Conservation (phyloP, 1,140 invertebrate species). For the Sycophila sp. region DNA sequence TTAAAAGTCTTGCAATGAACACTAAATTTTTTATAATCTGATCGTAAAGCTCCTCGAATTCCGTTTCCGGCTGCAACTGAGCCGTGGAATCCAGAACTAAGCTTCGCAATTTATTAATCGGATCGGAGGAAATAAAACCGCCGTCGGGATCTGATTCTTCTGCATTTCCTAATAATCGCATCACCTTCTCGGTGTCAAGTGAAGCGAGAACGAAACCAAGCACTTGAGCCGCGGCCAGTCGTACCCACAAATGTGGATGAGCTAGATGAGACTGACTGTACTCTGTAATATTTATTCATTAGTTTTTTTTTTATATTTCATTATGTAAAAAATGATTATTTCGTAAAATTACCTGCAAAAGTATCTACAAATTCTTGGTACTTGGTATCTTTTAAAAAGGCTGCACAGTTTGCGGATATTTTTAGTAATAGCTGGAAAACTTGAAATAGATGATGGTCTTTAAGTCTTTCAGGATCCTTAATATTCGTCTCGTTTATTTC, state of each 20-base stretch:
- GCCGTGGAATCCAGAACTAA: conserved; percentile 78
- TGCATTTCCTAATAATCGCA: conserved; percentile 58
- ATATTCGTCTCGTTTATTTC: conserved; percentile 41
- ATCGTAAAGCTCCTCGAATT: conserved; percentile 71
- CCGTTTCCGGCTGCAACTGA: conserved; percentile 74
- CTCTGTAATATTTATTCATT: conserved; percentile 48
- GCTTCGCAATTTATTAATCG: conserved; percentile 71
- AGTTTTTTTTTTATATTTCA: neutral
- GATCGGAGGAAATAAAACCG: conserved; percentile 73
- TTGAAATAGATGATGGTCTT: conserved; percentile 79
- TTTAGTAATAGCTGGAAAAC: conserved; percentile 73
- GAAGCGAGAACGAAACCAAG: conserved; percentile 76
- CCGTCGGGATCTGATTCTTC: conserved; percentile 38
- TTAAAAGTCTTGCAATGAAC: conserved; percentile 73
- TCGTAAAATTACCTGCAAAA: conserved; percentile 65
- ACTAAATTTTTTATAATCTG: conserved; percentile 80
- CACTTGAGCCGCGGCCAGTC: conserved; percentile 78
- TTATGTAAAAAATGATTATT: neutral
- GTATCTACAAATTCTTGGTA: conserved; percentile 59
- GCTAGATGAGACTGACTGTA: conserved; percentile 66
- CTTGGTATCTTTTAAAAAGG: conserved; percentile 63
- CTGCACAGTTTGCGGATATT: conserved; percentile 67
- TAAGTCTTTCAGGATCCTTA: conserved; percentile 64
- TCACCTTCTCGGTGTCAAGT: conserved; percentile 72
- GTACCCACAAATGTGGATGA: conserved; percentile 79